These are phyloP conservation scores for Pantala flavescens DNA, from an alignment of 1,140 invertebrate genomes.

Conservation along the genomic window DNA sequence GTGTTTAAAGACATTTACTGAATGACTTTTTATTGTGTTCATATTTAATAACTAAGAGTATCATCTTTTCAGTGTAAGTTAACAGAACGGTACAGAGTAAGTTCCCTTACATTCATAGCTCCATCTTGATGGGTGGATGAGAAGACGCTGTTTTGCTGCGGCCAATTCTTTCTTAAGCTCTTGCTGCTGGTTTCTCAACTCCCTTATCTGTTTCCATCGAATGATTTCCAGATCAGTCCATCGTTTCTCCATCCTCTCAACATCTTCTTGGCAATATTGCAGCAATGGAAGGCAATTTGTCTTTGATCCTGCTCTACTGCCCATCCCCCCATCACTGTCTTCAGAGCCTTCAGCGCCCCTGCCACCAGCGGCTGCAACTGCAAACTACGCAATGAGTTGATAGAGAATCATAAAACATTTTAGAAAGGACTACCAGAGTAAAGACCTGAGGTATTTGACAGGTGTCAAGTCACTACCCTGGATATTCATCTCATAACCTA, in stretches of 20 bases:
- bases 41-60: too few species aligned
- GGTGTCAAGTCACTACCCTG: too few species aligned
- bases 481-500: too few species aligned
- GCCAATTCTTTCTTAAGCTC: conserved; percentile 41
- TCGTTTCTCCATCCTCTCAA: conserved; percentile 41
- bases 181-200: conserved; percentile 41
- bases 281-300: conserved; percentile 26
- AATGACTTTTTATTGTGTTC: too few species aligned
- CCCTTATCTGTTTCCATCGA: conserved; percentile 39
- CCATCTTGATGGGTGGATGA: conserved; percentile 44
- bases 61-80: too few species aligned
- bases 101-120: conserved; percentile 51
- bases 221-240: conserved; percentile 32
- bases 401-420: background rate
- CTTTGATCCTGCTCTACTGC: background rate
- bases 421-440: too few species aligned
- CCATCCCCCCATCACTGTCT: background rate
- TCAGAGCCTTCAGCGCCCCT: background rate
- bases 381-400: background rate
- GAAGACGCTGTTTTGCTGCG: conserved; percentile 37
- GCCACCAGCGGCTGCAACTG: conserved; percentile 5
- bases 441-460: too few species aligned
- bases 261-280: conserved; percentile 43
- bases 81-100: too few species aligned
- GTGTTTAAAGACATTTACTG: too few species aligned